A percentile compares a stretch with the other conserved stretches of the same genome.
Conservation (phyloP, 2,113 vertebrate genomes). For the Noturus placidus region DNA sequence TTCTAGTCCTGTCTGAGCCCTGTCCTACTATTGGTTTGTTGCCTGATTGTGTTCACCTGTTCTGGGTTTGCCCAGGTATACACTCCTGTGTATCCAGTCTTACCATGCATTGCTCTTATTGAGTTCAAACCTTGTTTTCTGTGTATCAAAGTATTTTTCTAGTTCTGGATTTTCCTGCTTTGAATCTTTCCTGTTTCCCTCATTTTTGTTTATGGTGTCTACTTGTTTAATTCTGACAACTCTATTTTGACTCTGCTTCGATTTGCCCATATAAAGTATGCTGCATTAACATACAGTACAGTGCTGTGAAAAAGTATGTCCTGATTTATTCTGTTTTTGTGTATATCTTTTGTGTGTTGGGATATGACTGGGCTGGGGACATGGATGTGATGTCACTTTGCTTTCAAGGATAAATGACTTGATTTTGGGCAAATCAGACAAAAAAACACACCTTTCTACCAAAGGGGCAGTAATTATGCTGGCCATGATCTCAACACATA, state of each 20-base stretch:
- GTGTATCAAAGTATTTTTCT: background rate
- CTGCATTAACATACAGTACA: too few species aligned
- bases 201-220: too few species aligned
- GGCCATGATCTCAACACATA: background rate
- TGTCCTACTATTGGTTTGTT: background rate
- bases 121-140: background rate
- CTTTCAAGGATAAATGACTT: background rate
- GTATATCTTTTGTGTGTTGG: background rate
- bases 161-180: background rate
- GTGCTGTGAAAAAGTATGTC: too few species aligned
- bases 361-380: background rate
- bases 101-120: background rate
- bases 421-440: background rate
- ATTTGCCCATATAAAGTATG: background rate
- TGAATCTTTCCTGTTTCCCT: background rate
- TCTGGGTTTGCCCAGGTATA: background rate
- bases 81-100: background rate
- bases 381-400: background rate
- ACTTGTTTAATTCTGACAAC: background rate
- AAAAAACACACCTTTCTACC: background rate
- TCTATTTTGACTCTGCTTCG: background rate
- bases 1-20: background rate
- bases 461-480: background rate
- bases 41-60: background rate
- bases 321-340: too few species aligned